phyloP scores from a whole-genome alignment of 2,888 invertebrate species.

The Drosophila eohydei region DNA sequence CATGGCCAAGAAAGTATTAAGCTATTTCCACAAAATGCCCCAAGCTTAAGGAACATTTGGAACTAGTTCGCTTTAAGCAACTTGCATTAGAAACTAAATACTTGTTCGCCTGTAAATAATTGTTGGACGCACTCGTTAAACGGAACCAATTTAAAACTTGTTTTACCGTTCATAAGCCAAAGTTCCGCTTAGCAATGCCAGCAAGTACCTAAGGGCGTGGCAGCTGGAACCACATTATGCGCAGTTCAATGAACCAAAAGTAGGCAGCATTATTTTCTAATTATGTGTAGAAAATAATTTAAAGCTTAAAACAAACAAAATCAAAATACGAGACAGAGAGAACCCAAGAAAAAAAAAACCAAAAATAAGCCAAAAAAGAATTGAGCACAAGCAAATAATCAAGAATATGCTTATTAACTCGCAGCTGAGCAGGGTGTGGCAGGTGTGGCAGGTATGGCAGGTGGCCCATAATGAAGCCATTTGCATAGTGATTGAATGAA shows the following conservation, averaged over 20 bases:
- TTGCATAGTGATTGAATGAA: slow-evolving; percentile 53
- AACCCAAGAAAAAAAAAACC: slow-evolving; percentile 7
- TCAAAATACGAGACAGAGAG: slow-evolving; percentile 28
- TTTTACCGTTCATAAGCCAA: slow-evolving; percentile 19
- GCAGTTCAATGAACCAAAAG: slow-evolving; percentile 78
- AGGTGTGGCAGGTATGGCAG: slow-evolving; percentile 45
- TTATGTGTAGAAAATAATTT: slow-evolving; percentile 66
- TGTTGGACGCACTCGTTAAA: not conserved
- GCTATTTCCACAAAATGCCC: not conserved
- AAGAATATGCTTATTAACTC: slow-evolving; percentile 28
- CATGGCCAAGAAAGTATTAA: not conserved
- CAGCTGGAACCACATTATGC: slow-evolving; percentile 35
- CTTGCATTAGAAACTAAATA: not conserved
- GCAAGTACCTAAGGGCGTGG: slow-evolving; percentile 47
- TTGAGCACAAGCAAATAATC: slow-evolving; percentile 65
- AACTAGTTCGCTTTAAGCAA: not conserved
- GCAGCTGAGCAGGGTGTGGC: slow-evolving; percentile 64
- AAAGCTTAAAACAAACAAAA: slow-evolving; percentile 65
- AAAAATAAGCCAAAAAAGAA: slow-evolving; percentile 27
- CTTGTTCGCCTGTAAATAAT: not conserved
- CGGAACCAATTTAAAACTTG: slow-evolving; percentile 5
- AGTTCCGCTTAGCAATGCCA: slow-evolving; percentile 8
- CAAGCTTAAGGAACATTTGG: not conserved
- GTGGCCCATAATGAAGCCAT: slow-evolving; percentile 58
- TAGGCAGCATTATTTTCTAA: slow-evolving; percentile 78